Evolutionary conservation across 2,797 vertebrate species (phyloP).

Genomic region (Neoniphon sammara): DNA sequence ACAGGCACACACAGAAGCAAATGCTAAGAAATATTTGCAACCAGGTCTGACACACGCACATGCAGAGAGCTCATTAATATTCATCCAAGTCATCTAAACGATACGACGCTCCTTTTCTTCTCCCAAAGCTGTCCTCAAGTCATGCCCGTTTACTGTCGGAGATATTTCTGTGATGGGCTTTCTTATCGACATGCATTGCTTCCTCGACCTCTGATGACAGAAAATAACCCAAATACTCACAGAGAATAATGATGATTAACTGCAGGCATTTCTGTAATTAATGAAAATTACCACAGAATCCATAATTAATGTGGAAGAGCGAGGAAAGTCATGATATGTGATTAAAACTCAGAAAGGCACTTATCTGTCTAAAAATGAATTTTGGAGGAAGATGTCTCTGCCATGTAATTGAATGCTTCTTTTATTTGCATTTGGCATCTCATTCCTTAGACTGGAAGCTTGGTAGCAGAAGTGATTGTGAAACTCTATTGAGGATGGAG

Average conservation of each 20-base stretch:
- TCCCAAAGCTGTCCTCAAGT: constrained; percentile 54
- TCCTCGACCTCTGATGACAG: constrained; percentile 66
- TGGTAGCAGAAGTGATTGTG: constrained; percentile 35
- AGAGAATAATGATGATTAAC: constrained; percentile 80
- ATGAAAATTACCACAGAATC: constrained; percentile 80
- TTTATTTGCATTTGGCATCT: constrained; percentile 37
- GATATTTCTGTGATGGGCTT: constrained; percentile 46
- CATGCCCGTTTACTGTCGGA: constrained; percentile 32
- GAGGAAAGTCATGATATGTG: constrained; percentile 72
- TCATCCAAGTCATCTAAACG: constrained; percentile 37
- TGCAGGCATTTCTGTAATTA: constrained; percentile 79
- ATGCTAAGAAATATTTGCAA: constrained; percentile 16
- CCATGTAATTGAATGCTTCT: constrained; percentile 36
- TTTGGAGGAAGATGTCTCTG: constrained; percentile 51
- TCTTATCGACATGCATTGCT: constrained; percentile 62
- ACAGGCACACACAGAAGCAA: neutral
- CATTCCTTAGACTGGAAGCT: constrained; percentile 22
- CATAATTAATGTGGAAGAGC: constrained; percentile 76
- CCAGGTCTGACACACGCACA: constrained; percentile 17
- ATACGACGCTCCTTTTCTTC: constrained; percentile 23
- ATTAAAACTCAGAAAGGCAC: constrained; percentile 61
- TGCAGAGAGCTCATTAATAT: constrained; percentile 64
- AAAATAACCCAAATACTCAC: constrained; percentile 70
- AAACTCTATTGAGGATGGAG: constrained; percentile 27
- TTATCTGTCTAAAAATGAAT: constrained; percentile 67